Percentiles rank a stretch among this genome's conserved stretches.
phyloP scores from a whole-genome alignment of 1,140 invertebrate species.

The Teleogryllus occipitalis region DNA sequence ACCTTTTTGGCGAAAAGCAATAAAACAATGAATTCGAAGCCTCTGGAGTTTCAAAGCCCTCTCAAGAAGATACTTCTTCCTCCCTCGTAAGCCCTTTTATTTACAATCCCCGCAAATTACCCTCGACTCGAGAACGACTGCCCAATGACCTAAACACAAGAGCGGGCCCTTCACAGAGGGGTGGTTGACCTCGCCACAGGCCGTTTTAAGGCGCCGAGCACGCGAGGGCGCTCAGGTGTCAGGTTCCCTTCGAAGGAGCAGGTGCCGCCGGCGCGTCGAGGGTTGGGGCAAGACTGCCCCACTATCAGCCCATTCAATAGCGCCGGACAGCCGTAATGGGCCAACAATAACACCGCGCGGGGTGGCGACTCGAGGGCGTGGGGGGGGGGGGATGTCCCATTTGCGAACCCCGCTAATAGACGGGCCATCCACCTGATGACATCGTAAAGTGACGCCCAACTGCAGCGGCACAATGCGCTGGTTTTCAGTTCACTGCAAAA shows the following conservation, averaged over 20 bases:
- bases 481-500: background rate
- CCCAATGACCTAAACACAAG: background rate
- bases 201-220: background rate
- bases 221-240: background rate
- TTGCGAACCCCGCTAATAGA: background rate
- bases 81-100: no score
- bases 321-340: background rate
- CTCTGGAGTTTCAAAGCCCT: no score
- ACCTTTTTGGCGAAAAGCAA: no score
- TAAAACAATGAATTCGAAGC: no score
- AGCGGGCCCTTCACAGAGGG: background rate
- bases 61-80: no score
- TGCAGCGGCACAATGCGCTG: background rate
- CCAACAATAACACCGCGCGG: background rate
- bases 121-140: background rate
- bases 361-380: no score
- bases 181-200: background rate
- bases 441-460: background rate
- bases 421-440: background rate
- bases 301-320: slow-evolving; percentile 3
- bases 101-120: no score
- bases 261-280: background rate
- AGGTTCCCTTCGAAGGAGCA: background rate
- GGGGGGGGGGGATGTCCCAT: background rate
- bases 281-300: background rate